phyloP scores from a whole-genome alignment of 2,888 invertebrate species.

The Pammene aurita region DNA sequence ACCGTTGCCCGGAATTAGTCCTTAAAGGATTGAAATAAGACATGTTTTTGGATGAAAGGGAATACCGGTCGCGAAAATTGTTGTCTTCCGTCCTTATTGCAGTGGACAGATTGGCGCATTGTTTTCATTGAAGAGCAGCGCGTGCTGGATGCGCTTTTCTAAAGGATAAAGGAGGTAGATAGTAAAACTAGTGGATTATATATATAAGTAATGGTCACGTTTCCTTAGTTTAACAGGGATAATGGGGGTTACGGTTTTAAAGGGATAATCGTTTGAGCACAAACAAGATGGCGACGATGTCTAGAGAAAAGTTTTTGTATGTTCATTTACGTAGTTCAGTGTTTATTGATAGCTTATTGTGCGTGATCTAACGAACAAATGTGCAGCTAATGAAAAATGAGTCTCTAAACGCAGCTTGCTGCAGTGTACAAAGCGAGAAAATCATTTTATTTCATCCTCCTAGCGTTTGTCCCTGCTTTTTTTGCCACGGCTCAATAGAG shows the following conservation, averaged over 20 bases:
- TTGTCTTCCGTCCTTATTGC: conserved; percentile 42
- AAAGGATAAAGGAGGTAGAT: background rate
- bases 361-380: too few species aligned
- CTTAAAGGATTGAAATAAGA: background rate
- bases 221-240: background rate
- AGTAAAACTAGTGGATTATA: background rate
- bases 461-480: too few species aligned
- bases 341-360: too few species aligned
- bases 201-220: background rate
- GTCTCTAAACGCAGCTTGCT: too few species aligned
- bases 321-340: too few species aligned
- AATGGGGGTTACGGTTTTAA: too few species aligned
- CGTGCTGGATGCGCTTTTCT: conserved; percentile 14
- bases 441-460: too few species aligned
- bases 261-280: background rate
- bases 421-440: too few species aligned
- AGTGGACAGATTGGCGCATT: conserved; percentile 42
- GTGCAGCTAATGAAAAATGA: too few species aligned
- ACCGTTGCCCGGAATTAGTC: background rate
- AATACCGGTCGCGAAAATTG: conserved; percentile 38
- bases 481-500: too few species aligned
- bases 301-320: too few species aligned
- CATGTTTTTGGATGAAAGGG: background rate
- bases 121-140: conserved; percentile 20
- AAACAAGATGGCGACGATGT: too few species aligned